Conservation (phyloP, 2,888 invertebrate species). For the Epirrita christyi region DNA sequence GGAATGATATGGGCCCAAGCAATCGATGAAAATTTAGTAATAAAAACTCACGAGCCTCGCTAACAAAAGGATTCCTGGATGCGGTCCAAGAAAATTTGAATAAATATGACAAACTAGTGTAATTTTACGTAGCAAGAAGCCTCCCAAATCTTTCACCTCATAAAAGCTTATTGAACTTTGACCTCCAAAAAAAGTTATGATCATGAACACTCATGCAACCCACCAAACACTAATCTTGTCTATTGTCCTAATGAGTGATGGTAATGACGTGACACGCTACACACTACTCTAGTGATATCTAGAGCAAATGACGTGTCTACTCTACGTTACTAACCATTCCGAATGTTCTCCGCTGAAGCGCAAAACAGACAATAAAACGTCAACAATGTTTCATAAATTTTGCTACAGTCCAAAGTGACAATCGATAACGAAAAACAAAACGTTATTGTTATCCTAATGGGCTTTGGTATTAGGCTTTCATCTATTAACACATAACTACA, state of each 20-base stretch:
- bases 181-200: background rate
- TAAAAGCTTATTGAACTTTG: background rate
- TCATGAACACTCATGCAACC: background rate
- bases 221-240: background rate
- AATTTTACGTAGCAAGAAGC: no score
- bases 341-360: conserved; percentile 65
- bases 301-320: conserved; percentile 8
- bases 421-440: no score
- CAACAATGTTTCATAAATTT: background rate
- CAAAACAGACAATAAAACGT: conserved; percentile 47
- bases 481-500: no score
- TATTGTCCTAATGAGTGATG: background rate
- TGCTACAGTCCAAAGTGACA: background rate
- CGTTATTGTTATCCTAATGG: no score
- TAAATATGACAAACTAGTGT: no score
- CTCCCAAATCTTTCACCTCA: no score
- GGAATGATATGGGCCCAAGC: no score
- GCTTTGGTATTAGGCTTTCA: no score
- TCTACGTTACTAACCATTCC: conserved; percentile 65
- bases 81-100: no score
- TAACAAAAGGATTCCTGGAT: no score
- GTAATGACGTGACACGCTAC: background rate
- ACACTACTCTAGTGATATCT: conserved; percentile 12
- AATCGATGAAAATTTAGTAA: no score
- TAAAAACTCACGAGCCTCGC: no score